Conservation (phyloP, 2,797 vertebrate genomes). For the Scleropages formosus region DNA sequence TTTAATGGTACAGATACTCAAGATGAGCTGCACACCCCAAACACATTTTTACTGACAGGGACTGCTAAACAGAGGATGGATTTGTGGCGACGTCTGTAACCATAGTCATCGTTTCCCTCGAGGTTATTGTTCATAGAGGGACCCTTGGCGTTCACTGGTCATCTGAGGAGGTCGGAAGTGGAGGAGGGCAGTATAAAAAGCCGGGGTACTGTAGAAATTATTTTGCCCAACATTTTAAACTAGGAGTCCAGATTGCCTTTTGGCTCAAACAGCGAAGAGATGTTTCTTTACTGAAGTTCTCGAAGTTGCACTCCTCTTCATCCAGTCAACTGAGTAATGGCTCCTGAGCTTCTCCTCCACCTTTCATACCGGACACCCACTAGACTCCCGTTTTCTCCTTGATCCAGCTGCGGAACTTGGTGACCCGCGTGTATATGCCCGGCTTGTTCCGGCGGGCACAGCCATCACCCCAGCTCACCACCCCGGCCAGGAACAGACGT, state of each 20-base stretch:
- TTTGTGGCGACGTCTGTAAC: neutral
- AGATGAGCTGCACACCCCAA: neutral
- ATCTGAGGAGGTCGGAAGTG: too few species aligned
- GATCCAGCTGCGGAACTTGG: slow-evolving; percentile 73
- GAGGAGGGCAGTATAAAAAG: too few species aligned
- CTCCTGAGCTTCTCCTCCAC: neutral
- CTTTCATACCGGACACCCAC: neutral
- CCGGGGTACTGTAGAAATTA: neutral
- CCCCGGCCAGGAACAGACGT: slow-evolving; percentile 65
- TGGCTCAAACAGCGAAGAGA: neutral
- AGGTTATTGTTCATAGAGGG: too few species aligned
- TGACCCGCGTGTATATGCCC: slow-evolving; percentile 68
- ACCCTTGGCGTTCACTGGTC: too few species aligned
- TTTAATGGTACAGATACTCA: neutral
- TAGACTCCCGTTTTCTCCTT: slow-evolving; percentile 67
- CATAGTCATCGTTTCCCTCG: too few species aligned
- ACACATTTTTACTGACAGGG: neutral
- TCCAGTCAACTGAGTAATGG: neutral
- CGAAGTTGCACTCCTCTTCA: neutral
- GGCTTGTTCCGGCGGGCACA: slow-evolving; percentile 74
- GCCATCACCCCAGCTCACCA: slow-evolving; percentile 80
- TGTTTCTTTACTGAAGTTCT: neutral
- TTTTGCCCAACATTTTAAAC: neutral
- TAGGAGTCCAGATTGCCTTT: neutral
- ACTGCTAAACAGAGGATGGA: neutral